Evolutionary conservation across 2,113 vertebrate genomes (phyloP).

Genomic region (Leptocoma aspasia): DNA sequence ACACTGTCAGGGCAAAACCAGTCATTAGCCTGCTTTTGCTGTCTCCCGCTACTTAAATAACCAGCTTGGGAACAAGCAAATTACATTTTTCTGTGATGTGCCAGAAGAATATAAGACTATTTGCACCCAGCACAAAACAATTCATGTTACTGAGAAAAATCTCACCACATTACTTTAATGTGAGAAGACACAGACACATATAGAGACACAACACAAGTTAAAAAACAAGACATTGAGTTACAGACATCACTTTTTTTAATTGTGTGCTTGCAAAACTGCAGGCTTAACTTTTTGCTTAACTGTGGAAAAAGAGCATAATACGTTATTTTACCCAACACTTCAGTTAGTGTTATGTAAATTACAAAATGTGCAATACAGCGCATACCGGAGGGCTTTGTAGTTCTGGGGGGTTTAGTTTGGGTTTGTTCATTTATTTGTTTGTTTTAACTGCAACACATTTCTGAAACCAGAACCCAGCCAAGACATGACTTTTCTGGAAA

Average conservation of each 20-base stretch:
- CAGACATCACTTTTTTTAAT: not conserved
- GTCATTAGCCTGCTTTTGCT: not conserved
- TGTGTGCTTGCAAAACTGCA: not conserved
- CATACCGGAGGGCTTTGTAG: not conserved
- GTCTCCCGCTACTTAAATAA: not conserved
- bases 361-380: not conserved
- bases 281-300: not conserved
- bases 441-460: not conserved
- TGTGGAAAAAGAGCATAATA: not conserved
- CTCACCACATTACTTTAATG: not conserved
- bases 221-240: not conserved
- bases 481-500: not conserved
- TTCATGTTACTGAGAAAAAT: not conserved
- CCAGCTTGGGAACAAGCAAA: not conserved
- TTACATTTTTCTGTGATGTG: not conserved
- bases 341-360: not conserved
- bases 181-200: not conserved
- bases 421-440: not conserved
- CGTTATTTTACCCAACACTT: not conserved
- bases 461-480: not conserved
- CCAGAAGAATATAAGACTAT: not conserved
- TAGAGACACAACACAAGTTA: not conserved
- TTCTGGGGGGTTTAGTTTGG: rapidly evolving
- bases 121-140: not conserved
- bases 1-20: not conserved